phyloP scores from a whole-genome alignment of 2,797 vertebrate genomes.

The Lophura swinhoii region DNA sequence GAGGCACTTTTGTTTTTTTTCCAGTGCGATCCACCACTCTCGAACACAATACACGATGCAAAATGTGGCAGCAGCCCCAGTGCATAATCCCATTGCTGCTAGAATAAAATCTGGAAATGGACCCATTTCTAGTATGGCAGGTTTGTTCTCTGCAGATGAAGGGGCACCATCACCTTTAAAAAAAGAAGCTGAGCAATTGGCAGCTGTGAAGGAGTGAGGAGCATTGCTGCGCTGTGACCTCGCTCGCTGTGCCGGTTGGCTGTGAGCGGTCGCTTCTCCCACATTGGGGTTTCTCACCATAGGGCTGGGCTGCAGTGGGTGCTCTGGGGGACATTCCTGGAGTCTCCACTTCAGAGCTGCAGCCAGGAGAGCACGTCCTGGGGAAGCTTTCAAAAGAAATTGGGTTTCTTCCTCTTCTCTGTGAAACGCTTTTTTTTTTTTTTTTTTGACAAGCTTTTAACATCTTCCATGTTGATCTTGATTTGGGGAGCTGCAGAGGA shows the following conservation, averaged over 20 bases:
- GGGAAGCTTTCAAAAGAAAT: neutral
- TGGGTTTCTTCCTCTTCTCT: neutral
- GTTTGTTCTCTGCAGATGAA: neutral
- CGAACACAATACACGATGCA: neutral
- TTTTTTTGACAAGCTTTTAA: neutral
- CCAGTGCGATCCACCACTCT: neutral
- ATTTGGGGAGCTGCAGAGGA: neutral
- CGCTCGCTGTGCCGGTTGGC: neutral
- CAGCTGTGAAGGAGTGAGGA: neutral
- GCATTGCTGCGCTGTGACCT: neutral
- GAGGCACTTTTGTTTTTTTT: neutral
- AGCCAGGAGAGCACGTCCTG: neutral
- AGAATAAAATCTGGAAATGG: neutral
- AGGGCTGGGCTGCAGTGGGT: neutral
- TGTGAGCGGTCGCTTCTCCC: no score
- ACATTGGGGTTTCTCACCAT: neutral
- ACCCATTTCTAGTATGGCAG: accelerated
- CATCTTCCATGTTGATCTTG: neutral
- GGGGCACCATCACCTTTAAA: neutral
- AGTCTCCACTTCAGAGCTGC: neutral
- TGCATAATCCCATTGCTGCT: neutral
- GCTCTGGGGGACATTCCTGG: neutral
- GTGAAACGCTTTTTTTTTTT: neutral
- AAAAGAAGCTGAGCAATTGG: neutral
- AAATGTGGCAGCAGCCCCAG: neutral